phyloP scores from a whole-genome alignment of 2,797 vertebrate species.

The Meda fulgida region DNA sequence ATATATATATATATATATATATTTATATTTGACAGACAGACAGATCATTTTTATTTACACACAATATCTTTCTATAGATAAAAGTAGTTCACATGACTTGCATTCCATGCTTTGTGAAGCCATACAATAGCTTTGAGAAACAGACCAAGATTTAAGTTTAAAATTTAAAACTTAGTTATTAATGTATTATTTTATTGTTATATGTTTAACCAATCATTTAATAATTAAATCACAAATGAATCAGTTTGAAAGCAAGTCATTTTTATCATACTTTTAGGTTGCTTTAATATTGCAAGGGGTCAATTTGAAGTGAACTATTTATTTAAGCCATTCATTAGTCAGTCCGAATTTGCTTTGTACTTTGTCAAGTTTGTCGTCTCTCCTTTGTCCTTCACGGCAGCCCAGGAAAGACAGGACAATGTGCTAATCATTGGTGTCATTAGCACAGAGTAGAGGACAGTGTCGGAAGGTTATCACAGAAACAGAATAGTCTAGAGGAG shows the following conservation, averaged over 20 bases:
- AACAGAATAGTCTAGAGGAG: not conserved
- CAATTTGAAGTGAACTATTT: not conserved
- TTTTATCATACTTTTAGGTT: not conserved
- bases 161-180: too few relatives aligned
- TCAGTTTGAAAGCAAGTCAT: not conserved
- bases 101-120: not conserved
- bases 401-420: not conserved
- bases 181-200: too few relatives aligned
- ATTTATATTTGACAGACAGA: too few relatives aligned
- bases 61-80: too few relatives aligned
- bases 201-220: not conserved
- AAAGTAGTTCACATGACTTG: not conserved
- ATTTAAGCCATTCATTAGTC: not conserved
- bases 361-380: slow-evolving; percentile 15
- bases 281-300: too few relatives aligned
- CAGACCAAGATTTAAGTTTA: not conserved
- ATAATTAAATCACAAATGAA: not conserved
- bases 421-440: slow-evolving; percentile 29
- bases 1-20: too few relatives aligned
- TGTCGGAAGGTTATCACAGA: slow-evolving; percentile 20
- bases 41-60: too few relatives aligned
- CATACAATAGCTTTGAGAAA: not conserved
- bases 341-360: not conserved
- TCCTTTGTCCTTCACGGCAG: slow-evolving; percentile 16
- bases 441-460: slow-evolving; percentile 1